Evolutionary conservation across 2,888 invertebrate species (phyloP).

Genomic region (Amblyjoppa fuscipennis): DNA sequence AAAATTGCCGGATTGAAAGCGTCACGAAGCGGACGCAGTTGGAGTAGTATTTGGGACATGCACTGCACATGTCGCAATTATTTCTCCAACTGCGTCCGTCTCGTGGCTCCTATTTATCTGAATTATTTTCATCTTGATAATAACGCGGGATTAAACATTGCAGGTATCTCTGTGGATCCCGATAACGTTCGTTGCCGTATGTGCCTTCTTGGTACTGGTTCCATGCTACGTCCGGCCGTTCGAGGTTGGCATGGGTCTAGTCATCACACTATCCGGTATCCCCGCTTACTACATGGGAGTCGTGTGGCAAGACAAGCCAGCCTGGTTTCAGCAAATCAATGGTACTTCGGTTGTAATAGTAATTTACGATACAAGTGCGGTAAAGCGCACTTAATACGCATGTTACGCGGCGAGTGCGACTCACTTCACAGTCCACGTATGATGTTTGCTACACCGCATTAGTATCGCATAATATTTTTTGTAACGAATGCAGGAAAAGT

Average conservation of each 20-base stretch:
- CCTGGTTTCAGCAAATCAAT: conserved; percentile 87
- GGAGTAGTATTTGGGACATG: too few relatives aligned
- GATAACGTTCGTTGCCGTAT: conserved; percentile 91
- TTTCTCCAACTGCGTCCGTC: too few relatives aligned
- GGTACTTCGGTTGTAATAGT: conserved; percentile 84
- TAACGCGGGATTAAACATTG: conserved; percentile 57
- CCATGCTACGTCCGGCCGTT: conserved; percentile 92
- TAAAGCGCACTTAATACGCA: too few relatives aligned
- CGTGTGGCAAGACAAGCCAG: conserved; percentile 89
- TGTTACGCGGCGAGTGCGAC: too few relatives aligned
- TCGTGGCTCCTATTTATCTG: too few relatives aligned
- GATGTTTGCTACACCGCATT: too few relatives aligned
- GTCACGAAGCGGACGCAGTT: too few relatives aligned
- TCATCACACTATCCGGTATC: conserved; percentile 93
- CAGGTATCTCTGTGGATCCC: conserved; percentile 92
- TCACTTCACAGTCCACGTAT: too few relatives aligned
- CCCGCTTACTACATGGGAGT: conserved; percentile 93
- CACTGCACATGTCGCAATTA: too few relatives aligned
- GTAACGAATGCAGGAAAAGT: too few relatives aligned
- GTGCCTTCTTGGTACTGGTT: conserved; percentile 92
- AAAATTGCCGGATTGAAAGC: background rate
- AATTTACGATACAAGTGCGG: too few relatives aligned
- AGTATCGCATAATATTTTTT: too few relatives aligned
- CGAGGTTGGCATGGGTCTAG: conserved; percentile 92
- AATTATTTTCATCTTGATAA: background rate